Conservation (phyloP, 2,888 invertebrate genomes). For the Cosmorhoe ocellata region DNA sequence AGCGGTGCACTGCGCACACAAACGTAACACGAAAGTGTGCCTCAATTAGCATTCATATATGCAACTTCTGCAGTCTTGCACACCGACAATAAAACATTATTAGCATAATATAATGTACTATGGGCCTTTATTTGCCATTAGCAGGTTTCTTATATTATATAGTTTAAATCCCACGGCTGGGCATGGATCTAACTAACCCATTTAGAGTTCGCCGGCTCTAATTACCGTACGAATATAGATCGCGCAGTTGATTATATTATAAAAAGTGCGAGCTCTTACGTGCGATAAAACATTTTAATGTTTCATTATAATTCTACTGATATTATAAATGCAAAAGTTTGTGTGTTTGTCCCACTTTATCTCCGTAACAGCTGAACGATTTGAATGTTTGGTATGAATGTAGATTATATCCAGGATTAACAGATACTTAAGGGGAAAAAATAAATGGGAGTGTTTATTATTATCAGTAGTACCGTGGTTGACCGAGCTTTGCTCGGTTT, state of each 20-base stretch:
- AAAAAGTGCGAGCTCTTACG: conserved; percentile 8
- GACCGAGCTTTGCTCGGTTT: too few relatives aligned
- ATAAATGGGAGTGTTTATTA: too few relatives aligned
- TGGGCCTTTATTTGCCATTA: too few relatives aligned
- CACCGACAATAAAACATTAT: conserved; percentile 11
- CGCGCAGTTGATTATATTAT: conserved; percentile 14
- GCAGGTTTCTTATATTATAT: too few relatives aligned
- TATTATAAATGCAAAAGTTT: too few relatives aligned
- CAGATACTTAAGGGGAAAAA: too few relatives aligned
- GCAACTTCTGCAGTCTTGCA: conserved; percentile 20
- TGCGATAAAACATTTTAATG: conserved; percentile 3
- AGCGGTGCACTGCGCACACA: conserved; percentile 18
- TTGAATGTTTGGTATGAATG: too few relatives aligned
- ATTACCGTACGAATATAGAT: conserved; percentile 20
- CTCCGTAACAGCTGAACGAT: too few relatives aligned
- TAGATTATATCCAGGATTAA: too few relatives aligned
- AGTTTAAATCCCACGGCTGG: conserved; percentile 10
- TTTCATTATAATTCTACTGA: not conserved
- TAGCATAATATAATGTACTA: not conserved
- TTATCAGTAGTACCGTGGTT: too few relatives aligned
- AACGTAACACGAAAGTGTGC: conserved; percentile 25
- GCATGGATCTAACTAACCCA: conserved; percentile 12
- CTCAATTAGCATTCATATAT: conserved; percentile 28
- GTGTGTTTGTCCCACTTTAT: too few relatives aligned
- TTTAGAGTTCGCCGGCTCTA: conserved; percentile 19